Base-by-base conservation (phyloP, 2,888 invertebrate genomes). In the Dryobotodes eremita region DNA sequence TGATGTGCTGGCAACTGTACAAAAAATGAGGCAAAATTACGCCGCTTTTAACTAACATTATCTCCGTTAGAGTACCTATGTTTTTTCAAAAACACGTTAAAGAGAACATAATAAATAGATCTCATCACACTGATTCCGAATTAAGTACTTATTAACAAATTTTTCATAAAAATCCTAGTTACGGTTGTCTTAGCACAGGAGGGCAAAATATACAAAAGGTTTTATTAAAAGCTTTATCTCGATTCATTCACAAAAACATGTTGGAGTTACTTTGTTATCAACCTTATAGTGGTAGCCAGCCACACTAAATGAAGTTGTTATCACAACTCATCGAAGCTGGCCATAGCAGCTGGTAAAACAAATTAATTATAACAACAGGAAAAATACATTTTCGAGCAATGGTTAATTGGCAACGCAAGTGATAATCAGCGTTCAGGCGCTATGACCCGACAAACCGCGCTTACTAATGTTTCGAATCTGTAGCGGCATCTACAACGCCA, bases 281-380 rank as follows among this genome's bases (percentile, higher is more conserved):
- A 10, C 15, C 26, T 42, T 20, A 11, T 20, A 53, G 17, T 17
- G 26, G 0, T 26, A 65, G 8, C 20, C 26, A 65, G 8, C 20
- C 17, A 6, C 26, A 65, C 31, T 57, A 31, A 59, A 57, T 66
- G 2, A 42, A 46, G 26, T 48, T 8, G 23, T 55, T 80, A 77
- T 77, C 68, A 57, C 23, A 71, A 57, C 26, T 50, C 61, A 48
- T 46, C 31, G 71, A 71, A 20, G 13, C 2, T 26, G 13, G 0
- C 8, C 31, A 57, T 11, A 13, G 23, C n/a, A 8, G 13, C 17
- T n/a, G 57, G 86, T 73, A 82, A 83, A 65, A 50, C n/a, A 15
- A 68, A 17, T 55, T 71, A 68, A 17, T 55, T 69, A 84, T 77
- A 66, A 48, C 53, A 61, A 31, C 70, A 31, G 57, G n/a, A 69